Evolutionary conservation across 2,888 invertebrate species (phyloP).

Genomic region (Anodontia alba): DNA sequence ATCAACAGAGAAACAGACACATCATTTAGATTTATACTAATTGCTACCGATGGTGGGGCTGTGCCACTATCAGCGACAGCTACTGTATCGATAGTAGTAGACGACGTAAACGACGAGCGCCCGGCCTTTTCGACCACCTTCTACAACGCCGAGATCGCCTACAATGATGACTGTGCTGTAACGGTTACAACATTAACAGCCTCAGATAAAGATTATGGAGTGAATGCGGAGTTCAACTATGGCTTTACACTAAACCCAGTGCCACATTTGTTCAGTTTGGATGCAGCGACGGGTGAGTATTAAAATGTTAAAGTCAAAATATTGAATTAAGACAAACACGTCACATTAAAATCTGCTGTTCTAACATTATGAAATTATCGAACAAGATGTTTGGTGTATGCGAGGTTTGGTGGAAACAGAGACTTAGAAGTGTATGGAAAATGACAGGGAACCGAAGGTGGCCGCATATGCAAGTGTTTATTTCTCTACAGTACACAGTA

Average conservation of each 20-base stretch:
- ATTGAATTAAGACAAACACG: too few species aligned
- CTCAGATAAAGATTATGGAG: slow-evolving; percentile 74
- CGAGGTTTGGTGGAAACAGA: too few species aligned
- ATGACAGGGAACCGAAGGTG: too few species aligned
- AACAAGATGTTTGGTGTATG: too few species aligned
- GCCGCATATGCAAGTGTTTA: too few species aligned
- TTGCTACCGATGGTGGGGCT: slow-evolving; percentile 95
- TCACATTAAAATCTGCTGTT: too few species aligned
- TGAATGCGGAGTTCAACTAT: slow-evolving; percentile 71
- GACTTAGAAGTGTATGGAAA: too few species aligned
- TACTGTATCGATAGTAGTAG: slow-evolving; percentile 83
- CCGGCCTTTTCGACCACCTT: slow-evolving; percentile 72
- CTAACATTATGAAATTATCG: too few species aligned
- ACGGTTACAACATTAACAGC: slow-evolving; percentile 71
- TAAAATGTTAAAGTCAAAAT: too few species aligned
- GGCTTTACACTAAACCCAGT: slow-evolving; percentile 59
- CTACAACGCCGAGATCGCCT: slow-evolving; percentile 75
- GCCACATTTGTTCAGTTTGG: slow-evolving; percentile 67
- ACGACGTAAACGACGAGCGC: slow-evolving; percentile 74
- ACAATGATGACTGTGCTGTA: slow-evolving; percentile 69
- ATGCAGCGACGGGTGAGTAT: slow-evolving; percentile 60
- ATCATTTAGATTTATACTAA: slow-evolving; percentile 85
- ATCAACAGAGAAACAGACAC: slow-evolving; percentile 73
- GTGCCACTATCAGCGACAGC: slow-evolving; percentile 95
- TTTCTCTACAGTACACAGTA: too few species aligned